phyloP scores from a whole-genome alignment of 1,140 invertebrate species.

The Solenopsis invicta region DNA sequence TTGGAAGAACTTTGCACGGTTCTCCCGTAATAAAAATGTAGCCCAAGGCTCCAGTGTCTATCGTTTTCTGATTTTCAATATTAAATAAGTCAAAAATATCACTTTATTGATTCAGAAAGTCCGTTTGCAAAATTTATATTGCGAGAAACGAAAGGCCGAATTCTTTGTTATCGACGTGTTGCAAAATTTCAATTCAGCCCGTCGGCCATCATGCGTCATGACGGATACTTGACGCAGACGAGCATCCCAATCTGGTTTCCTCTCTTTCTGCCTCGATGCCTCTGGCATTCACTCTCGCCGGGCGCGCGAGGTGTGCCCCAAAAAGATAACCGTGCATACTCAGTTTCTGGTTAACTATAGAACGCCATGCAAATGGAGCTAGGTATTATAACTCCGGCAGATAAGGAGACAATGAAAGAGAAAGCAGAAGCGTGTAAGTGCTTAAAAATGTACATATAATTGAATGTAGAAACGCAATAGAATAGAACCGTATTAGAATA shows the following conservation, averaged over 20 bases:
- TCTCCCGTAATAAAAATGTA: neutral
- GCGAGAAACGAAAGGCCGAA: neutral
- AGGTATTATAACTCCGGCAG: slow-evolving; percentile 62
- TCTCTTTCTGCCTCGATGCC: slow-evolving; percentile 47
- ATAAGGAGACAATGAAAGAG: slow-evolving; percentile 51
- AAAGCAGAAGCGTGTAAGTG: slow-evolving; percentile 6
- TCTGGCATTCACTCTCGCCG: slow-evolving; percentile 56
- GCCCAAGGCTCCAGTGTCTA: no score
- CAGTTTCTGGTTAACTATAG: slow-evolving; percentile 72
- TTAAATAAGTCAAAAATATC: neutral
- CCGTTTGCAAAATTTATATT: neutral
- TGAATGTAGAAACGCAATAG: neutral
- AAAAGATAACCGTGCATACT: slow-evolving; percentile 81
- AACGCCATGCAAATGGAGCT: slow-evolving; percentile 64
- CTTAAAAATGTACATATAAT: slow-evolving; percentile 18
- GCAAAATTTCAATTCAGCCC: slow-evolving; percentile 27
- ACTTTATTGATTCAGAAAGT: neutral
- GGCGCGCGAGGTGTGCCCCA: slow-evolving; percentile 68
- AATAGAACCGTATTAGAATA: neutral
- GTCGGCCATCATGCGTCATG: neutral
- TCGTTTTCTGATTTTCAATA: slow-evolving; percentile 1
- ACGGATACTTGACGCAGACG: slow-evolving; percentile 21
- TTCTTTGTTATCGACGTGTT: slow-evolving; percentile 14
- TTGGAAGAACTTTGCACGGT: neutral
- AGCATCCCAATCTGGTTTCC: slow-evolving; percentile 54